These are phyloP conservation scores for Acrobasis repandana DNA, from an alignment of 2,888 invertebrate species.

Conservation along the genomic window DNA sequence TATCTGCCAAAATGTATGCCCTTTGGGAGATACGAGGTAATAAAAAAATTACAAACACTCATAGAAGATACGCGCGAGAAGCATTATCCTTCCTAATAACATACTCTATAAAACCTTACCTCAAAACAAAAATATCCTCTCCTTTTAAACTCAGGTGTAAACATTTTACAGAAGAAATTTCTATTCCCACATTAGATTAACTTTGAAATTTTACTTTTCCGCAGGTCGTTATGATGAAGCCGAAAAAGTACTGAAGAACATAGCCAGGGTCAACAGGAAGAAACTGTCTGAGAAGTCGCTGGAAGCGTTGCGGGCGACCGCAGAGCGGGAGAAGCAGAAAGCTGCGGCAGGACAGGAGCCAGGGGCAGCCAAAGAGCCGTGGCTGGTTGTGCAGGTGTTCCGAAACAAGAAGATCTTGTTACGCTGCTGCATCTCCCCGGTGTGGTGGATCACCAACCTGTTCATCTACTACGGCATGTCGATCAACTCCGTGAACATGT, in stretches of 20 bases:
- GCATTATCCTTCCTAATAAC: no score
- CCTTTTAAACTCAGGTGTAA: no score
- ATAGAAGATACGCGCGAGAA: no score
- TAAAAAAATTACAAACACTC: no score
- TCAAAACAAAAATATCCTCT: no score
- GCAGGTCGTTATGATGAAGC: conserved; percentile 84
- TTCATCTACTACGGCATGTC: conserved; percentile 87
- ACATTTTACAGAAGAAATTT: no score
- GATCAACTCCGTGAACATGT: conserved; percentile 85
- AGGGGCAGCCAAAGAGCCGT: conserved; percentile 51
- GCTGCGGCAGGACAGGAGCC: conserved; percentile 24
- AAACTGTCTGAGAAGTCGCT: conserved; percentile 55
- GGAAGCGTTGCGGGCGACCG: conserved; percentile 43
- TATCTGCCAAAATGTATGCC: no score
- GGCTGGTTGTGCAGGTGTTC: conserved; percentile 59
- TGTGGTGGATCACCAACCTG: conserved; percentile 86
- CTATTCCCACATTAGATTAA: no score
- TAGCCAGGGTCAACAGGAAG: conserved; percentile 83
- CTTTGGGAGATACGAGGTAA: no score
- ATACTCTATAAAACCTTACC: no score
- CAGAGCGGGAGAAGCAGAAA: conserved; percentile 42
- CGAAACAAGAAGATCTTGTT: conserved; percentile 51
- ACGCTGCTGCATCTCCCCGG: conserved; percentile 57
- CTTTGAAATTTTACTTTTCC: not conserved
- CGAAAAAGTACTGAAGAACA: conserved; percentile 81